Base-by-base conservation (phyloP, 2,113 vertebrate genomes). In the Ceuthmochares aereus region DNA sequence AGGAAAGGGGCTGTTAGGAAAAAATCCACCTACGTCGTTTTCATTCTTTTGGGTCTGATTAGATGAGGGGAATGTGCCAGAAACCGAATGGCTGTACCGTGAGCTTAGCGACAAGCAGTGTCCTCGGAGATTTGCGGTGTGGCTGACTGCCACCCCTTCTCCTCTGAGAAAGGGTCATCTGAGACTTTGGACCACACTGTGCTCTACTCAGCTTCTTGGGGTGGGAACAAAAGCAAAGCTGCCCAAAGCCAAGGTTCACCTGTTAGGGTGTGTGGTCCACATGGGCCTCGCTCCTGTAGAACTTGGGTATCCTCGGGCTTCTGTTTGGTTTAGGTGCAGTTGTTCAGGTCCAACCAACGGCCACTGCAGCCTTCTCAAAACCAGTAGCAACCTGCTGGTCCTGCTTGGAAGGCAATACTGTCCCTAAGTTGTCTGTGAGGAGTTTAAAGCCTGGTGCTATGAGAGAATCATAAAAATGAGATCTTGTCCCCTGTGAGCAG, bases 391-490 rank as follows among this genome's bases (percentile, higher is more conserved):
- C 6, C n/a, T 27, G 22, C 14, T 66, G 45, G 8, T 51, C 9
- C 12, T 84, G 66, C 77, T 87, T 20, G 29, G 89, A 60, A 63
- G 40, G 36, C 72, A 60, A 73, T 29, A 19, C 47, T 40, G 11
- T 37, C 52, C 40, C 17, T 36, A 55, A 0, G 13, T 25, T 23
- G 3, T 43, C 59, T 84, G 59, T 16, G 27, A 22, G 23, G 49
- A 42, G 25, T 66, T 76, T 51, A 30, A 87, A 64, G 19, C 40
- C 73, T 69, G 40, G 11, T 66, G 36, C 70, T 81, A 6, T 20
- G 49, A 52, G 60, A n/a, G 29, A 70, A 25, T 19, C 0, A 0
- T 40, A 30, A n/a, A 67, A 77, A 15, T 1, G 6, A 68, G 10
- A 36, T 49, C 30, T 18, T 52, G 37, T 51, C 43, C 47, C 60